These are phyloP conservation scores for Holocentrus rufus DNA, from an alignment of 2,797 vertebrate species.

Conservation along the genomic window DNA sequence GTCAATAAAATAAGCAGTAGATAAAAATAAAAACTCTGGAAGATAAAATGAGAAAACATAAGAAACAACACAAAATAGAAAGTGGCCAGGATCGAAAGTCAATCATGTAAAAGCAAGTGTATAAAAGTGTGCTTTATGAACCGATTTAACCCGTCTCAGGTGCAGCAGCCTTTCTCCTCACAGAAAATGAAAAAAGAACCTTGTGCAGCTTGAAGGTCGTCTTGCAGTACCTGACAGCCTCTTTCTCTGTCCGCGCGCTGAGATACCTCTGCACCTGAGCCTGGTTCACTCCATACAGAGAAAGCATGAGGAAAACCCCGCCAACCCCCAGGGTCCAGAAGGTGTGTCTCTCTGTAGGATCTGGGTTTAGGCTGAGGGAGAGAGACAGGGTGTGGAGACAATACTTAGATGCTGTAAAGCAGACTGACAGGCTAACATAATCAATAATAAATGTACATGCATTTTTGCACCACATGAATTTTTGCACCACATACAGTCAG, in stretches of 20 bases:
- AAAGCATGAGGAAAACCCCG: conserved; percentile 94
- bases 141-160: too few relatives aligned
- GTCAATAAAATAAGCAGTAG: too few relatives aligned
- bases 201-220: not conserved
- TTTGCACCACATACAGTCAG: too few relatives aligned
- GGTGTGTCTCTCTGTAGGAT: conserved; percentile 91
- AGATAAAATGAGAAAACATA: too few relatives aligned
- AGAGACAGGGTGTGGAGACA: not conserved
- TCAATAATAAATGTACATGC: too few relatives aligned
- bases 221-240: conserved; percentile 87
- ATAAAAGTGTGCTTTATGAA: too few relatives aligned
- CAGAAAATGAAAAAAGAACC: not conserved
- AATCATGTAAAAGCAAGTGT: too few relatives aligned
- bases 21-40: too few relatives aligned
- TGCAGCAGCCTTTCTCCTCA: too few relatives aligned
- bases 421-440: not conserved
- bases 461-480: too few relatives aligned
- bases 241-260: conserved; percentile 88
- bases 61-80: too few relatives aligned
- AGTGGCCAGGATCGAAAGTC: too few relatives aligned
- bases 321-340: conserved; percentile 94
- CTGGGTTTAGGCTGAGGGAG: conserved; percentile 85
- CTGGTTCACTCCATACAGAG: conserved; percentile 95
- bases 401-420: not conserved
- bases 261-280: conserved; percentile 96